Conservation (phyloP, 2,113 vertebrate genomes). For the Alligator sinensis region DNA sequence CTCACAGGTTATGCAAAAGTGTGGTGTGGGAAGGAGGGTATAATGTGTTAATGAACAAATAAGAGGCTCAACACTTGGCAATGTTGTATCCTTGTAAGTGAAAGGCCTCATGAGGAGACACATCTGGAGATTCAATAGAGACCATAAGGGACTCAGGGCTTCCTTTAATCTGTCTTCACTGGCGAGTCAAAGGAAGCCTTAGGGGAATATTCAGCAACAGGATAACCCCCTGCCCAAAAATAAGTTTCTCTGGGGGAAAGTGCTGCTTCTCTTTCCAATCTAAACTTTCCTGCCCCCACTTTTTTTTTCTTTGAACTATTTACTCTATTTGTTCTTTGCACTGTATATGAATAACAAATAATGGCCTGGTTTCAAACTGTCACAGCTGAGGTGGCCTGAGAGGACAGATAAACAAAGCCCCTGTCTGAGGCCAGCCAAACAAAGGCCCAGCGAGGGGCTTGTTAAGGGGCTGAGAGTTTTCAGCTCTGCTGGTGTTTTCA, state of each 20-base stretch:
- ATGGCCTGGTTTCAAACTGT: constrained; percentile 51
- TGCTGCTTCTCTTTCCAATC: background rate
- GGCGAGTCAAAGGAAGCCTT: background rate
- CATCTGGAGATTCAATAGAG: constrained; percentile 47
- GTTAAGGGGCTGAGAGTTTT: constrained; percentile 33
- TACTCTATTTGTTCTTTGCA: constrained; percentile 38
- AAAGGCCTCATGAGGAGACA: constrained; percentile 43
- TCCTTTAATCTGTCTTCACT: constrained; percentile 33
- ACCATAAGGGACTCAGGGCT: constrained; percentile 8
- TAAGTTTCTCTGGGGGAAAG: constrained; percentile 2
- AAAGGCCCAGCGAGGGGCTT: constrained; percentile 47
- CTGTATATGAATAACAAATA: constrained; percentile 51
- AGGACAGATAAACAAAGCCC: constrained; percentile 52
- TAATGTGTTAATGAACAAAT: constrained; percentile 15
- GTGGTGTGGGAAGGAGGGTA: background rate
- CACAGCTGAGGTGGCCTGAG: background rate
- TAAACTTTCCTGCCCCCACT: background rate
- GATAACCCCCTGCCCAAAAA: background rate
- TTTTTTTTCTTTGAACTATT: background rate
- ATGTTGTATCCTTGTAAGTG: background rate
- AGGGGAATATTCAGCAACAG: background rate
- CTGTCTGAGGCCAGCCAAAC: background rate
- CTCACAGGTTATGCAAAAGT: background rate
- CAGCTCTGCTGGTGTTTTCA: constrained; percentile 21
- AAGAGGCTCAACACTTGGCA: background rate